Evolutionary conservation across 2,888 invertebrate genomes (phyloP), one percentile per base, ranked within the genome.

Genomic region (Noctua fimbriata): DNA sequence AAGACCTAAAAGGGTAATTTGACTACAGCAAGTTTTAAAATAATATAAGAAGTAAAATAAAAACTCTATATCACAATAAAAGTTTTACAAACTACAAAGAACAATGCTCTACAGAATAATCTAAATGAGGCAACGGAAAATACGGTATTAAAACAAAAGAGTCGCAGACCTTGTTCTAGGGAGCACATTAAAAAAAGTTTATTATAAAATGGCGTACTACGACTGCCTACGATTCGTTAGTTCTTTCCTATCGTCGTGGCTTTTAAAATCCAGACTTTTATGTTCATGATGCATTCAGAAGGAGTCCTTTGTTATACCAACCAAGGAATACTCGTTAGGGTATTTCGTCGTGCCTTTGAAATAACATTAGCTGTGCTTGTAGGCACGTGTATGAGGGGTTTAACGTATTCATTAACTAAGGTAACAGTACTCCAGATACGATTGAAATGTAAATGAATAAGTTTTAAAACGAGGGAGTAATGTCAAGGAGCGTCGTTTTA

Each of bases 301-400:
- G 91, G 90, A 93, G 87, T 90, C 92, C 92, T 96, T 96, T 96
- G 95, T 96, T 94, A 91, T 80, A 86, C 85, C 86, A 90, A 92
- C 93, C 91, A 95, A 94, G 92, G 92, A 93, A 92, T 94, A 94
- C 94, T 95, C 95, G 94, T 96, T 95, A 95, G 95, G 93, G 94
- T 95, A 93, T 94, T 94, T 92, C 91, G 79, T 90, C 90, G 90
- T 94, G 91, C 93, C 92, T 95, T 95, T 94, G 93, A 93, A 95
- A 95, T 94, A 92, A 94, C 91, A 95, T 95, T 95, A 95, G 92
- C 94, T 91, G 89, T 86, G 90, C 92, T 89, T 93, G 92, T 83
- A 87, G 75, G 71, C 79, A 83, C 84, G 79, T 85, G 82, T 82
- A 81, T 90, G 89, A 90, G 93, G 92, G 91, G 88, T 90, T 94